Evolutionary conservation across 2,113 vertebrate genomes (phyloP).

Genomic region (Leptodactylus fuscus): DNA sequence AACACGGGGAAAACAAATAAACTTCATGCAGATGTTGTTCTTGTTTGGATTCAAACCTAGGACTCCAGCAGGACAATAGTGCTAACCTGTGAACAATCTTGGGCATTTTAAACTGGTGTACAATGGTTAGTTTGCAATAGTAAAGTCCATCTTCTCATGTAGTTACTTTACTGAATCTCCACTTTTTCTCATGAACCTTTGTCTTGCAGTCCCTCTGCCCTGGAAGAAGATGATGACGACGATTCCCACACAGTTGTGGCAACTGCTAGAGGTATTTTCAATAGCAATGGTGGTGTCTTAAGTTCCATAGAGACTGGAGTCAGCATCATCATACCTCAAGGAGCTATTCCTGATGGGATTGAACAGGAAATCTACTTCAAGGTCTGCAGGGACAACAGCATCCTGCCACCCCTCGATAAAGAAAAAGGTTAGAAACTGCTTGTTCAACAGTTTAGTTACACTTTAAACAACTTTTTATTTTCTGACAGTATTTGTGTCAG

Average conservation of each 20-base stretch:
- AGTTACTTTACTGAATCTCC: neutral
- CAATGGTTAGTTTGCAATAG: too few species aligned
- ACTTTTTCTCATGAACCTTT: neutral
- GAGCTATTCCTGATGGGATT: constrained; percentile 93
- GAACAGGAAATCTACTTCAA: constrained; percentile 99
- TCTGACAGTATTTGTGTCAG: too few species aligned
- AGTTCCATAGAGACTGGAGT: constrained; percentile 98
- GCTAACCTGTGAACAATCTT: too few species aligned
- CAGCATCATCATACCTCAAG: constrained; percentile 98
- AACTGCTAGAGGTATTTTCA: constrained; percentile 94
- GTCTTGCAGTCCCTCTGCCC: constrained; percentile 83
- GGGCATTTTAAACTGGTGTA: too few species aligned
- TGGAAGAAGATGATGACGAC: constrained; percentile 95
- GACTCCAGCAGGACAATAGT: too few species aligned
- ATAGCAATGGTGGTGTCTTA: constrained; percentile 94
- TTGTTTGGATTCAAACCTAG: too few species aligned
- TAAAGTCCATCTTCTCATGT: neutral
- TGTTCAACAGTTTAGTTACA: too few species aligned
- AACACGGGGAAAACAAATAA: too few species aligned
- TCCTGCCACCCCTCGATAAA: constrained; percentile 97
- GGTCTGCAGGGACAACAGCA: constrained; percentile 98
- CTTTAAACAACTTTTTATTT: neutral
- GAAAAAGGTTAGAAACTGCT: constrained; percentile 86
- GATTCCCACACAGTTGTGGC: constrained; percentile 97
- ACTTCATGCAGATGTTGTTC: too few species aligned